phyloP scores from a whole-genome alignment of 2,797 vertebrate species.

The Siniperca undulata region DNA sequence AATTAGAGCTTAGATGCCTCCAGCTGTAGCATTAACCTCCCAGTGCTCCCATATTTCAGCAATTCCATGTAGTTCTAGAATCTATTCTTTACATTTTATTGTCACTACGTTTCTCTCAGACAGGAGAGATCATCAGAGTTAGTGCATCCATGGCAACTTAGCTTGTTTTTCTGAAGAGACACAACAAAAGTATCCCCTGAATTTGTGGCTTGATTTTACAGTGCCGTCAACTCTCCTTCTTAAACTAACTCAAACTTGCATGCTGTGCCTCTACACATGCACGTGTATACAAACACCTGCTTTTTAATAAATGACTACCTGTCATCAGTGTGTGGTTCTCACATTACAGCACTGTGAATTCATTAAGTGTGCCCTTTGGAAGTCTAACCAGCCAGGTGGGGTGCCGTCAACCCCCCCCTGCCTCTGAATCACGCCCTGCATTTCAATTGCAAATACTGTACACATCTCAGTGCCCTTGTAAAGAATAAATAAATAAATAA shows the following conservation, averaged over 20 bases:
- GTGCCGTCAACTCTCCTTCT: not conserved
- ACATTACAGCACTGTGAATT: conserved; percentile 72
- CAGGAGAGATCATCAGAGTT: not conserved
- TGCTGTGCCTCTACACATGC: not conserved
- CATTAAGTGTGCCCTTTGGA: conserved; percentile 78
- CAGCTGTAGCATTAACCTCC: not conserved
- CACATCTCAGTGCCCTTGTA: conserved; percentile 63
- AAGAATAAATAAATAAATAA: not conserved
- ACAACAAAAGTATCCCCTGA: not conserved
- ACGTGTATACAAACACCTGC: conserved; percentile 40
- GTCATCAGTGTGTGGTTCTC: conserved; percentile 68
- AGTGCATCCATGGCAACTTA: not conserved
- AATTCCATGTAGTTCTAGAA: not conserved
- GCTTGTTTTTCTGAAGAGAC: conserved; percentile 1
- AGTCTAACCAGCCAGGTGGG: conserved; percentile 73
- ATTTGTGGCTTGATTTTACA: not conserved
- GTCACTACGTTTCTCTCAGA: not conserved
- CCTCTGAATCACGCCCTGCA: conserved; percentile 55
- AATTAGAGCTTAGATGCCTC: not conserved
- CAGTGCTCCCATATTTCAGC: not conserved
- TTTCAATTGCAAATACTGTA: conserved; percentile 77
- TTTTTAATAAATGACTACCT: conserved; percentile 68
- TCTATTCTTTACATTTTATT: not conserved
- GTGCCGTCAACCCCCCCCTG: conserved; percentile 63
- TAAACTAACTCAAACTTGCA: conserved; percentile 6